Percentiles rank a stretch among this genome's conserved stretches.
Conservation (phyloP, 2,888 invertebrate genomes). For the Melitaea athalia region DNA sequence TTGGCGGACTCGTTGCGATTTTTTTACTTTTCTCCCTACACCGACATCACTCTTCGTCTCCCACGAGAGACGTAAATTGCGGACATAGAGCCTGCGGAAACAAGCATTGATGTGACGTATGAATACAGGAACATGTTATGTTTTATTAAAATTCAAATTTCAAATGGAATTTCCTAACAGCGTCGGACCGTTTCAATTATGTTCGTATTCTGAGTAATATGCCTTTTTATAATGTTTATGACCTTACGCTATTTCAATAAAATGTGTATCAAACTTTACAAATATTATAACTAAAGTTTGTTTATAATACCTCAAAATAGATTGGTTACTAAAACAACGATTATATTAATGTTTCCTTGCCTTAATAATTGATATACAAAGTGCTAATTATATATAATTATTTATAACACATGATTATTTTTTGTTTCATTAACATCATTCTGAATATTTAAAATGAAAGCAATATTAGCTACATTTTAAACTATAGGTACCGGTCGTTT, state of each 20-base stretch:
- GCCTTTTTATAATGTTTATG: conserved; percentile 15
- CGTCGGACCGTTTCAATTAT: conserved; percentile 44
- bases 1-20: conserved; percentile 71
- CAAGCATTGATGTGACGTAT: conserved; percentile 77
- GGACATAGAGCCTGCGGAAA: conserved; percentile 69
- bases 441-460: not conserved
- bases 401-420: not conserved
- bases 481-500: not conserved
- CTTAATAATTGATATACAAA: no score
- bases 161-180: conserved; percentile 51
- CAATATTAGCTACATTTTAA: not conserved
- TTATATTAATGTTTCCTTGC: no score
- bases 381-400: not conserved
- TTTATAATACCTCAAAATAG: not conserved
- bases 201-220: conserved; percentile 42
- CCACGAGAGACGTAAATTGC: conserved; percentile 79
- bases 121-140: conserved; percentile 70
- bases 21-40: conserved; percentile 71
- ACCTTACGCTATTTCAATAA: not conserved
- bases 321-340: no score
- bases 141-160: conserved; percentile 76
- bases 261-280: not conserved
- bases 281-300: not conserved
- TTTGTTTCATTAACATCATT: not conserved
- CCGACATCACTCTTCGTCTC: conserved; percentile 80